Percentiles rank a stretch among this genome's conserved stretches.
Evolutionary conservation across 1,140 invertebrate genomes (phyloP).

Genomic region (Brachionus sp.): DNA sequence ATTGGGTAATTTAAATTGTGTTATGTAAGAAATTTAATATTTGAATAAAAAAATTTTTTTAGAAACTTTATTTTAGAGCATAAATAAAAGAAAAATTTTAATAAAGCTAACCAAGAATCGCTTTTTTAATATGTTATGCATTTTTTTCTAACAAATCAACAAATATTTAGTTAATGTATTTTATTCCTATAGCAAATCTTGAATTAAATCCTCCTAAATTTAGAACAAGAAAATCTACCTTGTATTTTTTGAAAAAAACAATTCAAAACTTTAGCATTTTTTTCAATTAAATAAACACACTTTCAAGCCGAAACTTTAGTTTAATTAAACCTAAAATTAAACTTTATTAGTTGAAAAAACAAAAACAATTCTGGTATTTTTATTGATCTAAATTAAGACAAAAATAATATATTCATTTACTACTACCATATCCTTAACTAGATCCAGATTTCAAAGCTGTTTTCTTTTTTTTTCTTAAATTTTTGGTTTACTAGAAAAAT

Average conservation of each 20-base stretch:
- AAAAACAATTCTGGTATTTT: no score
- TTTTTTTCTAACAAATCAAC: background rate
- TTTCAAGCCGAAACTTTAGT: no score
- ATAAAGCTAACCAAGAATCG: background rate
- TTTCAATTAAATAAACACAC: background rate
- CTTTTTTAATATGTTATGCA: background rate
- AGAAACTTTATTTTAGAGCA: no score
- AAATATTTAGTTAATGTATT: background rate
- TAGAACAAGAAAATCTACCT: background rate
- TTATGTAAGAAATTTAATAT: no score
- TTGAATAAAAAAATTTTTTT: no score
- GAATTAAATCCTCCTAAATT: background rate
- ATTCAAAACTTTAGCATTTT: background rate
- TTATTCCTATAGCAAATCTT: background rate
- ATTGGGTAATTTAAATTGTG: no score
- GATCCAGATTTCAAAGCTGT: background rate
- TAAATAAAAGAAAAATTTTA: background rate
- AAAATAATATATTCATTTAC: no score
- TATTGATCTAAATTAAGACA: no score
- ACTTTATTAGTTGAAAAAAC: no score
- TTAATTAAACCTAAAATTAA: no score
- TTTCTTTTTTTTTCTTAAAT: background rate
- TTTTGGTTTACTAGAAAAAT: no score
- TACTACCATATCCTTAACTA: no score
- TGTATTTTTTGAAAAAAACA: background rate